These are phyloP conservation scores for Sebastes steindachneri DNA, from an alignment of 2,797 vertebrate species.

Conservation along the genomic window DNA sequence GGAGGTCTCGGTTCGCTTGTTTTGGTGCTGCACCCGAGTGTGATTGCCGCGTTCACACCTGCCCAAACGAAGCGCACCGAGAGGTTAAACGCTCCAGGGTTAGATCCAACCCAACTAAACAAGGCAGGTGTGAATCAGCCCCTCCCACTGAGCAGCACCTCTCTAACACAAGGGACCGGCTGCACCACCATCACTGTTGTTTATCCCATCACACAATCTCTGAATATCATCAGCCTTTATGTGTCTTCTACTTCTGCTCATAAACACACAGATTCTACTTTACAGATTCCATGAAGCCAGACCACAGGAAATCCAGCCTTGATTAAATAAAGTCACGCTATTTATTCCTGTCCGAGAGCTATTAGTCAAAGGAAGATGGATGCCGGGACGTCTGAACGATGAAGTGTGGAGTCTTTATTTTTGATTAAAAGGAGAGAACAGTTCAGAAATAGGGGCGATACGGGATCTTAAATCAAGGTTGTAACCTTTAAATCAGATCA, in stretches of 20 bases:
- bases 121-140: background rate
- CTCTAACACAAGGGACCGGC: background rate
- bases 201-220: background rate
- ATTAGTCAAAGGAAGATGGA: background rate
- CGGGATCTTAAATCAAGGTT: background rate
- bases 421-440: background rate
- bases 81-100: no score
- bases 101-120: no score
- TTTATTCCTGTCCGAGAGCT: constrained; percentile 2
- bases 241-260: background rate
- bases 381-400: background rate
- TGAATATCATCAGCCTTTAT: background rate
- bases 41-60: no score
- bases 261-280: constrained; percentile 4
- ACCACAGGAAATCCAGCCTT: constrained; percentile 35
- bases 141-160: background rate
- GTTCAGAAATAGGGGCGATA: background rate
- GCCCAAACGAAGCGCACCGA: background rate
- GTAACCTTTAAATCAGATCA: background rate
- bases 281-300: constrained; percentile 16
- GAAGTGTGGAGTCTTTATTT: background rate
- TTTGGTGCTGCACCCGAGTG: no score
- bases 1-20: no score
- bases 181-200: background rate
- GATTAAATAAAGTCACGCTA: constrained; percentile 33